Percentiles rank a stretch among this genome's conserved stretches.
Evolutionary conservation across 1,140 invertebrate genomes (phyloP).

Genomic region (Diabrotica undecimpunctata): DNA sequence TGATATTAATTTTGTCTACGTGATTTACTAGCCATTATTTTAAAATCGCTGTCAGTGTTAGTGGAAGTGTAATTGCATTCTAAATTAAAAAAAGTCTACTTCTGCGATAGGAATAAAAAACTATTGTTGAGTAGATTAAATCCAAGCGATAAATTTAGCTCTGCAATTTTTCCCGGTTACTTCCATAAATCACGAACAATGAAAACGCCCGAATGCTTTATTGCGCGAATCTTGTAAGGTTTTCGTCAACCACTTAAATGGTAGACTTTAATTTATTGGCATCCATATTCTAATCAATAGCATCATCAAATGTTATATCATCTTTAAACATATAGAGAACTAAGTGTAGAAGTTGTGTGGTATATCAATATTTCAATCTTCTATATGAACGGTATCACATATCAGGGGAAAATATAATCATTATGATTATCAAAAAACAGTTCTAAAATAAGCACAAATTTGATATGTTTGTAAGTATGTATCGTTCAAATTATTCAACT

Average conservation of each 20-base stretch:
- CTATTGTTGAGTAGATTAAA: conserved; percentile 2
- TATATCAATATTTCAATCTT: too few species aligned
- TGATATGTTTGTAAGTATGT: too few species aligned
- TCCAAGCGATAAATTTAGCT: neutral
- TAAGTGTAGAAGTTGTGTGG: too few species aligned
- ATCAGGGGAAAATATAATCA: too few species aligned
- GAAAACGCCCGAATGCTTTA: neutral
- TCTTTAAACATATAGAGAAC: too few species aligned
- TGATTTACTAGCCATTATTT: neutral
- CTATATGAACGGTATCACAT: too few species aligned
- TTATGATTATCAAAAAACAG: too few species aligned
- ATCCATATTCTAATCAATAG: neutral
- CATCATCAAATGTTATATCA: too few species aligned
- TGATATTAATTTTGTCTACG: too few species aligned
- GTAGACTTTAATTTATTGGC: neutral
- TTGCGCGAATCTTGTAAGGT: neutral
- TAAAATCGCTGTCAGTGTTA: neutral
- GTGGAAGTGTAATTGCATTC: neutral
- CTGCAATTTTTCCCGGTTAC: neutral
- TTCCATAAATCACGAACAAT: conserved; percentile 1
- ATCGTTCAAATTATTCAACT: too few species aligned
- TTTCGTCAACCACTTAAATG: conserved; percentile 2
- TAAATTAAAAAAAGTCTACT: neutral
- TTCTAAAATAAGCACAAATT: too few species aligned
- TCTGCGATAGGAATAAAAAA: neutral